A percentile compares a stretch with the other conserved stretches of the same genome.
These are phyloP conservation scores for Ophion ellenae DNA, from an alignment of 2,888 invertebrate species.

Conservation along the genomic window DNA sequence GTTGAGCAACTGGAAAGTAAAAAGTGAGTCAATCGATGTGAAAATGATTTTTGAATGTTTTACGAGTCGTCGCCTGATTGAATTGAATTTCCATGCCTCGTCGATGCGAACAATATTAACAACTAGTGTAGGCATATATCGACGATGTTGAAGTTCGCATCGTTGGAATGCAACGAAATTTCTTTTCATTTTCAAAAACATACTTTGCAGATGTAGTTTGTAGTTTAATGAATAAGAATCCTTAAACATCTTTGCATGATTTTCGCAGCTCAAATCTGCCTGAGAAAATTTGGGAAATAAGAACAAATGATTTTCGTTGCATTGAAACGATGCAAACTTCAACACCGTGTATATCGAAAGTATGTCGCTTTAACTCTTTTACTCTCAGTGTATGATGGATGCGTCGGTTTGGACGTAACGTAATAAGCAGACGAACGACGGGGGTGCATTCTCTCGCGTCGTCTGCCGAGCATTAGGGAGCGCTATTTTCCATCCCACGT, in stretches of 20 bases:
- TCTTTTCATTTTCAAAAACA: too few relatives aligned
- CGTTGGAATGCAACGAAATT: too few relatives aligned
- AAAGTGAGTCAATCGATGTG: neutral
- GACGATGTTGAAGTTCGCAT: too few relatives aligned
- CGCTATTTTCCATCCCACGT: conserved; percentile 33
- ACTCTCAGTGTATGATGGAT: conserved; percentile 76
- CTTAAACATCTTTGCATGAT: too few relatives aligned
- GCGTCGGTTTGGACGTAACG: conserved; percentile 78
- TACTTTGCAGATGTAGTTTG: too few relatives aligned
- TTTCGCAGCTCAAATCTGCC: too few relatives aligned
- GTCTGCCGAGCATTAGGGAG: conserved; percentile 57
- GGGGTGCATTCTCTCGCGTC: conserved; percentile 69
- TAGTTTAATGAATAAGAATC: too few relatives aligned
- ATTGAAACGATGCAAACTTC: too few relatives aligned
- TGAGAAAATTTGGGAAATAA: too few relatives aligned
- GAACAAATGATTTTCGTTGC: too few relatives aligned
- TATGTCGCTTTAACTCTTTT: conserved; percentile 17
- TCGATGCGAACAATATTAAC: neutral
- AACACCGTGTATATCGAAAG: neutral
- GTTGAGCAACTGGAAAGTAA: neutral
- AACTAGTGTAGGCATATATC: neutral
- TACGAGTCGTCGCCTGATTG: neutral
- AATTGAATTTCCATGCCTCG: neutral
- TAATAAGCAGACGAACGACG: conserved; percentile 74
- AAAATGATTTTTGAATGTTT: neutral